Conservation (phyloP, 2,888 invertebrate species). For the Choristoneura rosaceana region DNA sequence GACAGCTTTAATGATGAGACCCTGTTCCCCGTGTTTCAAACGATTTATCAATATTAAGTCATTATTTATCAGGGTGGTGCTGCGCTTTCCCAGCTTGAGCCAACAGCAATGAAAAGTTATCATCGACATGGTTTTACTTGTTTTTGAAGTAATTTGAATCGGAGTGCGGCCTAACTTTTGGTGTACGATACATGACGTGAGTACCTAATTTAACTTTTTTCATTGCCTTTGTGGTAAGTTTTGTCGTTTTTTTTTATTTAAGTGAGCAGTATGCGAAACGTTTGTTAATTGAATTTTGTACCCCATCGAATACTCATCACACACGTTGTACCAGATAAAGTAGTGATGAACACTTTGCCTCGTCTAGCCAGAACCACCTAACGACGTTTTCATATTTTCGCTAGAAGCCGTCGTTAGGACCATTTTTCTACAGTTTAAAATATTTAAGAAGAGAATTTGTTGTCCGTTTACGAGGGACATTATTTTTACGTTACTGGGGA, state of each 20-base stretch:
- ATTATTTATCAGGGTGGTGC: conserved; percentile 28
- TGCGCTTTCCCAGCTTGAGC: conserved; percentile 12
- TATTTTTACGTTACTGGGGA: conserved; percentile 39
- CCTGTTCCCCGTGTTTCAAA: conserved; percentile 29
- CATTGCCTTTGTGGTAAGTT: conserved; percentile 1
- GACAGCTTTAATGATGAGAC: conserved; percentile 22
- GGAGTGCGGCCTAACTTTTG: background rate
- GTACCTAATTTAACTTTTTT: conserved; percentile 8
- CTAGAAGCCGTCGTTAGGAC: conserved; percentile 27
- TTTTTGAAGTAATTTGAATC: conserved; percentile 23
- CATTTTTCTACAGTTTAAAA: conserved; percentile 35
- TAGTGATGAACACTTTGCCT: background rate
- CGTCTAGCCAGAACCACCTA: conserved; percentile 9
- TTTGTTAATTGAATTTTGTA: background rate
- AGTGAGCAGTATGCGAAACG: background rate
- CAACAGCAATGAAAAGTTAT: conserved; percentile 10
- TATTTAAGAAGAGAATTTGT: conserved; percentile 32
- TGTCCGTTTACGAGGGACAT: conserved; percentile 37
- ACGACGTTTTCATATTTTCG: conserved; percentile 34
- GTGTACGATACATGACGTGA: conserved; percentile 8
- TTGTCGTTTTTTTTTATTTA: background rate
- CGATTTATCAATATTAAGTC: conserved; percentile 37
- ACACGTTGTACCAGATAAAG: background rate
- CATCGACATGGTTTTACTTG: conserved; percentile 7
- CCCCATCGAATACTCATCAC: background rate